Evolutionary conservation across 2,888 invertebrate genomes (phyloP).

Genomic region (Drosophila prostipennis): DNA sequence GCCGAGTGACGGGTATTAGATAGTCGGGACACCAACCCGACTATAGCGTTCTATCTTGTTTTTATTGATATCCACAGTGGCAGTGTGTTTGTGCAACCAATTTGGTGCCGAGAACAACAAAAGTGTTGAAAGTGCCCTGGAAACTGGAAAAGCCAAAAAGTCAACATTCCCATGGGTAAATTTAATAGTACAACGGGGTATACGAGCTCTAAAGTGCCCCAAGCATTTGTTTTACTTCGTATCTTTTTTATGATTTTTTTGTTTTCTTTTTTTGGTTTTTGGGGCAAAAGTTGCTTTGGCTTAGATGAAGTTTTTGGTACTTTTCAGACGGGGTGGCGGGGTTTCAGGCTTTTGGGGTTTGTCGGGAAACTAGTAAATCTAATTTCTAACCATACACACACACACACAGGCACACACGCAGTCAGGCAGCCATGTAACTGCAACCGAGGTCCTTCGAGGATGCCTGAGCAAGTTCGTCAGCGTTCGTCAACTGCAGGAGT

Average conservation of each 20-base stretch:
- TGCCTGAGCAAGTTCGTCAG: constrained; percentile 57
- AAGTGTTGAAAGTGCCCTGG: constrained; percentile 53
- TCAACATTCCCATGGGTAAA: constrained; percentile 60
- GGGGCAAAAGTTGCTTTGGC: constrained; percentile 53
- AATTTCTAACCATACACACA: constrained; percentile 68
- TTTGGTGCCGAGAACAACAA: constrained; percentile 54
- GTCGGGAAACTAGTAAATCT: constrained; percentile 70
- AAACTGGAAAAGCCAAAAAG: constrained; percentile 47
- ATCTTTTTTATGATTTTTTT: constrained; percentile 11
- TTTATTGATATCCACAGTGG: constrained; percentile 66
- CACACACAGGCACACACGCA: not conserved
- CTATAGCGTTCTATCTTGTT: too few species aligned
- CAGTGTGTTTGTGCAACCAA: constrained; percentile 37
- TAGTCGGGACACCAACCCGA: too few species aligned
- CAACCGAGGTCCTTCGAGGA: constrained; percentile 39
- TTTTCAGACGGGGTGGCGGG: constrained; percentile 34
- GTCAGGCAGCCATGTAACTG: constrained; percentile 60
- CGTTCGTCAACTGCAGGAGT: constrained; percentile 59
- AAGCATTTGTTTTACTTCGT: constrained; percentile 69
- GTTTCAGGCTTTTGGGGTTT: constrained; percentile 44
- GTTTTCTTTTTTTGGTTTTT: constrained; percentile 7
- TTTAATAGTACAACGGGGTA: constrained; percentile 65
- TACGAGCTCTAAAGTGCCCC: constrained; percentile 49
- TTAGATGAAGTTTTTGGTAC: constrained; percentile 61
- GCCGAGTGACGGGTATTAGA: too few species aligned